Conservation (phyloP, 92 coral and sea anemone genomes). For the Phenganax marumi region DNA sequence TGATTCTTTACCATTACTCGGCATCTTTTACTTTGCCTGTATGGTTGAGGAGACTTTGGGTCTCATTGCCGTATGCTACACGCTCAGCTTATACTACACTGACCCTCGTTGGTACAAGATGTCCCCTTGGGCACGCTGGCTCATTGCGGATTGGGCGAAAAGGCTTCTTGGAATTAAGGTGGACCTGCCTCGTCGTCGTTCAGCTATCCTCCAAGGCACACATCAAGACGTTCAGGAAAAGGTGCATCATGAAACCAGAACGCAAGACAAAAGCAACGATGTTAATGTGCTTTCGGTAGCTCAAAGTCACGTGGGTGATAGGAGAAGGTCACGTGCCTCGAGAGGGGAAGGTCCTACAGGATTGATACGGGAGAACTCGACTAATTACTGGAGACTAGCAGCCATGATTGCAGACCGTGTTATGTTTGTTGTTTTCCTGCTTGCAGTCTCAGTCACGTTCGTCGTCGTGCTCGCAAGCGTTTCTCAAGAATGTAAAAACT, state of each 20-base stretch:
- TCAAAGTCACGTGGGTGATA: conserved; percentile 24
- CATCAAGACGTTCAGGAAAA: conserved; percentile 32
- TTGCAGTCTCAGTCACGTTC: conserved; percentile 39
- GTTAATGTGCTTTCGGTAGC: conserved; percentile 6
- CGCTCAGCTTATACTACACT: conserved; percentile 55
- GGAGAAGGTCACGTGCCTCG: conserved; percentile 33
- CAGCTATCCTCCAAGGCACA: neutral
- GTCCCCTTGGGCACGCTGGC: conserved; percentile 57
- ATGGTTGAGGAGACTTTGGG: conserved; percentile 59
- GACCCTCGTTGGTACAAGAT: conserved; percentile 50
- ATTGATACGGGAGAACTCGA: conserved; percentile 34
- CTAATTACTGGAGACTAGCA: conserved; percentile 59
- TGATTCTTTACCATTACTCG: conserved; percentile 55
- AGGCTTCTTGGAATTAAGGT: conserved; percentile 48
- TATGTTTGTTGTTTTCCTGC: conserved; percentile 49
- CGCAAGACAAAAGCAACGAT: conserved; percentile 8
- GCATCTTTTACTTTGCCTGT: conserved; percentile 55
- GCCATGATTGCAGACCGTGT: conserved; percentile 54
- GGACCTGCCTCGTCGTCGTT: conserved; percentile 6
- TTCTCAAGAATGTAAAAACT: conserved; percentile 33
- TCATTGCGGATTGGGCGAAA: conserved; percentile 47
- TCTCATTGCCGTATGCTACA: conserved; percentile 52
- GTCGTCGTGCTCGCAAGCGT: conserved; percentile 31
- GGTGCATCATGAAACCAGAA: conserved; percentile 9
- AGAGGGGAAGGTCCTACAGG: conserved; percentile 36